phyloP scores from a whole-genome alignment of 2,113 vertebrate genomes.

The Microtus montanus region DNA sequence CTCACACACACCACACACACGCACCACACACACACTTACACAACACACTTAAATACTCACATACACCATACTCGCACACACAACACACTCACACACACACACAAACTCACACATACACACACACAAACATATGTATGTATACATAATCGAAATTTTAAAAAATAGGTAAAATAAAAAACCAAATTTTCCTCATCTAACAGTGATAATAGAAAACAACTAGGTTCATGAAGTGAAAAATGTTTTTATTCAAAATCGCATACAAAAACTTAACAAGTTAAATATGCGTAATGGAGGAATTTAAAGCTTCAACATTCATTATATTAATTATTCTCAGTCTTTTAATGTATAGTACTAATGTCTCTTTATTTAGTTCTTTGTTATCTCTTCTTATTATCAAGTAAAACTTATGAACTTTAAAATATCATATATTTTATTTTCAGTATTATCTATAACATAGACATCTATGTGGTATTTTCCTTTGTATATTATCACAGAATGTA shows the following conservation, averaged over 20 bases:
- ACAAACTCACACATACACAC: neutral
- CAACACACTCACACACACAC: neutral
- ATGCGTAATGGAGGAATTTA: neutral
- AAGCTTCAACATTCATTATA: neutral
- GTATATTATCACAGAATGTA: neutral
- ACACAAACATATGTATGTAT: neutral
- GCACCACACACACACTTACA: neutral
- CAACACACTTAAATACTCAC: neutral
- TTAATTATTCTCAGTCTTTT: neutral
- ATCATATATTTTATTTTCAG: neutral
- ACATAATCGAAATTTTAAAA: neutral
- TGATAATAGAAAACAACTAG: neutral
- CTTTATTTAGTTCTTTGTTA: neutral
- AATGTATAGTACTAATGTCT: neutral
- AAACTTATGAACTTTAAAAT: neutral
- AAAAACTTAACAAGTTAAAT: neutral
- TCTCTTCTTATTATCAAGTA: neutral
- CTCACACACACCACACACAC: neutral
- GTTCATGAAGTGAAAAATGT: constrained; percentile 1
- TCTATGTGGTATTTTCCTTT: neutral
- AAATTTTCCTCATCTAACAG: neutral
- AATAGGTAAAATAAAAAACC: neutral
- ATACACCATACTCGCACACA: too few species aligned
- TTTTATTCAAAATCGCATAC: neutral
- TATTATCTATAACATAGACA: neutral